Conservation (phyloP, 2,888 invertebrate species). For the Chaetogeoica ovagalla region DNA sequence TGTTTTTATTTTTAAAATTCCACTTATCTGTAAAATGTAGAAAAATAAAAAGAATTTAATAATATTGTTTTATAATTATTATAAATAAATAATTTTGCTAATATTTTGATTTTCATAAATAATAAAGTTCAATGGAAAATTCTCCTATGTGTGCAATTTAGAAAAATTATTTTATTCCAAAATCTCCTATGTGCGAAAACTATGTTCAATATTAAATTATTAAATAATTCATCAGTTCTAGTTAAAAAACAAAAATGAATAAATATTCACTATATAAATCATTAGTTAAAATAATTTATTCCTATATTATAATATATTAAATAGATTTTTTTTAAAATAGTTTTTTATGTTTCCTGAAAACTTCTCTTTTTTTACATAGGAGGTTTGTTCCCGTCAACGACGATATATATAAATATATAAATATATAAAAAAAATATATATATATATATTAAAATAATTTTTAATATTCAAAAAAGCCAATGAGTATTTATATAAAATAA, state of each 20-base stretch:
- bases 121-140: constrained; percentile 16
- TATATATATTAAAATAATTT: no score
- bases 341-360: constrained; percentile 9
- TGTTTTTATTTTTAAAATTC: constrained; percentile 15
- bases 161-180: background rate
- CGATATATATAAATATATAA: no score
- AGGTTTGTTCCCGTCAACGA: constrained; percentile 3
- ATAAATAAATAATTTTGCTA: background rate
- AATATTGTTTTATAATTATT: constrained; percentile 8
- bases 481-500: no score
- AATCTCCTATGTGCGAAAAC: constrained; percentile 14
- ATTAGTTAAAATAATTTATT: constrained; percentile 10
- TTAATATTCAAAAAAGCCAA: no score
- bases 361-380: background rate
- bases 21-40: constrained; percentile 3
- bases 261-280: background rate
- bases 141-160: constrained; percentile 4
- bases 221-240: constrained; percentile 5
- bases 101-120: constrained; percentile 4
- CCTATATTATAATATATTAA: background rate
- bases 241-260: constrained; percentile 1
- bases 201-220: constrained; percentile 15
- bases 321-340: constrained; percentile 6
- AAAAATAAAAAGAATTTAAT: constrained; percentile 6
- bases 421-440: no score